Percentiles rank a stretch among this genome's conserved stretches.
phyloP scores from a whole-genome alignment of 1,140 invertebrate species.

The Macrobrachium nipponense region DNA sequence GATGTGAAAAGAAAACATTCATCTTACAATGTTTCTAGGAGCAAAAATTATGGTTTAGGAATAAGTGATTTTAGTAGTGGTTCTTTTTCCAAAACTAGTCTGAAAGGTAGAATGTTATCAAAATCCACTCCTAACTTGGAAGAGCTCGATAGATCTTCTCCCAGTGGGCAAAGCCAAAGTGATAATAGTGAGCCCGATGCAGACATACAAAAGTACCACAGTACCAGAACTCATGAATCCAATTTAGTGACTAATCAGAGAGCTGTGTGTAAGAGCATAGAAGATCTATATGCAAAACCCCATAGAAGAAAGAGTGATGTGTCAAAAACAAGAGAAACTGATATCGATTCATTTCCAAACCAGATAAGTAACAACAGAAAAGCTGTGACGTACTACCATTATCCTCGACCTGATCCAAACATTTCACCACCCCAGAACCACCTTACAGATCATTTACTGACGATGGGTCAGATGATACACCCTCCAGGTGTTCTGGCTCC shows the following conservation, averaged over 20 bases:
- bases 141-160: slow-evolving; percentile 53
- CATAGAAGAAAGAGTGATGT: slow-evolving; percentile 22
- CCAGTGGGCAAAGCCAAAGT: slow-evolving; percentile 58
- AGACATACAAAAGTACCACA: slow-evolving; percentile 11
- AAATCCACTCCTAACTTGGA: slow-evolving; percentile 11
- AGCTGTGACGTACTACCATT: slow-evolving; percentile 48
- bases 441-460: slow-evolving; percentile 9
- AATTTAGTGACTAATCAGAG: neutral
- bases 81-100: too few relatives aligned
- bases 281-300: slow-evolving; percentile 35
- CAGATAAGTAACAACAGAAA: slow-evolving; percentile 2
- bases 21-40: too few relatives aligned
- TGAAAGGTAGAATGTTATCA: neutral
- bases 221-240: slow-evolving; percentile 19
- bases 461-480: slow-evolving; percentile 5
- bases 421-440: slow-evolving; percentile 2
- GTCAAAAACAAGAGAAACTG: neutral
- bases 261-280: slow-evolving; percentile 1
- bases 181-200: slow-evolving; percentile 36
- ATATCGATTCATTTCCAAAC: neutral
- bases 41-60: too few relatives aligned
- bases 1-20: too few relatives aligned
- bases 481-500: slow-evolving; percentile 40
- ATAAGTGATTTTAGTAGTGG: too few relatives aligned
- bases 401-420: slow-evolving; percentile 48